Conservation (phyloP, 30 jellyfish, hydroid and myxozoan genomes). For the Clytia hemisphaerica region DNA sequence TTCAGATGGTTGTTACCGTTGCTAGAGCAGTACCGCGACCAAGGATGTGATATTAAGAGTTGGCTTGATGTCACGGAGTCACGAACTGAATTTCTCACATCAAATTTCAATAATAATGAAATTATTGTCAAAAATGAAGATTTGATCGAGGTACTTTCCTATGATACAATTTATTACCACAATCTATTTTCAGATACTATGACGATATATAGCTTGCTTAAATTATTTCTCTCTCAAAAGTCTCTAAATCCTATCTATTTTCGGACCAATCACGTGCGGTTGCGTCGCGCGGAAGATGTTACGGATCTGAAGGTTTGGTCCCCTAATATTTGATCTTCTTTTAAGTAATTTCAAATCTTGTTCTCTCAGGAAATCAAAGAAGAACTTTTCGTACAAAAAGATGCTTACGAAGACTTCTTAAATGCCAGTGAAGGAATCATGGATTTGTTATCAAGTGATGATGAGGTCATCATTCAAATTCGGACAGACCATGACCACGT, state of each 20-base stretch:
- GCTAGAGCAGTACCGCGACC: conserved; percentile 46
- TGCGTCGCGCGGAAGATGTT: no score
- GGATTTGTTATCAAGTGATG: conserved; percentile 29
- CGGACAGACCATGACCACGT: conserved; percentile 26
- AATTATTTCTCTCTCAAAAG: no score
- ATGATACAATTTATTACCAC: not conserved
- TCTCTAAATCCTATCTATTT: no score
- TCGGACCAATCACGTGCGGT: no score
- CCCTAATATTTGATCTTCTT: no score
- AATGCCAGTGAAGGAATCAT: conserved; percentile 60
- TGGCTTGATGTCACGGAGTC: conserved; percentile 65
- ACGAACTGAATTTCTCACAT: conserved; percentile 34
- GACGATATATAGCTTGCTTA: not conserved
- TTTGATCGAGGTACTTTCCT: conserved; percentile 34
- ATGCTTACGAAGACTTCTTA: conserved; percentile 50
- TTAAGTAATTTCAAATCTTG: not conserved
- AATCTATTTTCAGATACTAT: not conserved
- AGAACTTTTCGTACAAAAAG: conserved; percentile 44
- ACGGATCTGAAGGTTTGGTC: no score
- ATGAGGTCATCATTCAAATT: conserved; percentile 24
- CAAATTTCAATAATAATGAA: conserved; percentile 26
- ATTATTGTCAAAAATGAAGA: conserved; percentile 52
- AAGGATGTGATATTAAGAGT: conserved; percentile 27
- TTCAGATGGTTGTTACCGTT: conserved; percentile 46
- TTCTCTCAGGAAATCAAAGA: conserved; percentile 41